These are phyloP conservation scores for Lepidocyrtoides sp. DNA, from an alignment of 2,888 invertebrate genomes.

Conservation along the genomic window DNA sequence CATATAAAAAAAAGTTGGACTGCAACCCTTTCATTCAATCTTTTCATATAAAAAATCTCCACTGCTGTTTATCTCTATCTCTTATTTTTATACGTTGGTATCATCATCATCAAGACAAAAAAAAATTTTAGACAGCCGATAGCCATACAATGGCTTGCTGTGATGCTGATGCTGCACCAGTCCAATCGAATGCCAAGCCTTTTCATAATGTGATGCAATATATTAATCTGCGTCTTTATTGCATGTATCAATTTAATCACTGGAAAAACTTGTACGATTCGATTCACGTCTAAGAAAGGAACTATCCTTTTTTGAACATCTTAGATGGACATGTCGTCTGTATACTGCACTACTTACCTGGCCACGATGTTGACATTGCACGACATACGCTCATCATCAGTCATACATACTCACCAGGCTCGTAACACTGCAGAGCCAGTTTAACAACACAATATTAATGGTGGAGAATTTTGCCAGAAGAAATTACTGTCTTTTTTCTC, in stretches of 20 bases:
- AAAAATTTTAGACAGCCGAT: neutral
- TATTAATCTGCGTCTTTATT: conserved; percentile 52
- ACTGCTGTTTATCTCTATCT: neutral
- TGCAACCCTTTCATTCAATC: conserved; percentile 58
- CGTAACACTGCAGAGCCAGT: too few relatives aligned
- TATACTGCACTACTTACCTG: neutral
- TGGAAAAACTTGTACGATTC: neutral
- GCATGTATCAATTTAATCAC: conserved; percentile 83
- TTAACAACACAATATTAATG: too few relatives aligned
- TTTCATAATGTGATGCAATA: conserved; percentile 49
- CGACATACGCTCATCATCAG: too few relatives aligned
- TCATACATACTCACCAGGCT: too few relatives aligned
- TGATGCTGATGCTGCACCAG: neutral
- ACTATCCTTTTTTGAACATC: neutral
- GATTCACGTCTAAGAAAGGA: too few relatives aligned
- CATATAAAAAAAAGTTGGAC: neutral
- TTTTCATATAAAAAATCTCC: conserved; percentile 24
- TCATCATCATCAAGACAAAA: neutral
- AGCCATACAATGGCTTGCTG: conserved; percentile 11
- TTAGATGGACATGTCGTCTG: neutral
- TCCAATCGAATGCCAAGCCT: conserved; percentile 18
- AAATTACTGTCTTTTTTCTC: conserved; percentile 5
- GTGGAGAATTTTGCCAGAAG: conserved; percentile 21
- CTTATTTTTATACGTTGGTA: neutral
- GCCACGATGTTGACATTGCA: neutral